Evolutionary conservation across 1,140 invertebrate species (phyloP).

Genomic region (Drosophila fuyamai): DNA sequence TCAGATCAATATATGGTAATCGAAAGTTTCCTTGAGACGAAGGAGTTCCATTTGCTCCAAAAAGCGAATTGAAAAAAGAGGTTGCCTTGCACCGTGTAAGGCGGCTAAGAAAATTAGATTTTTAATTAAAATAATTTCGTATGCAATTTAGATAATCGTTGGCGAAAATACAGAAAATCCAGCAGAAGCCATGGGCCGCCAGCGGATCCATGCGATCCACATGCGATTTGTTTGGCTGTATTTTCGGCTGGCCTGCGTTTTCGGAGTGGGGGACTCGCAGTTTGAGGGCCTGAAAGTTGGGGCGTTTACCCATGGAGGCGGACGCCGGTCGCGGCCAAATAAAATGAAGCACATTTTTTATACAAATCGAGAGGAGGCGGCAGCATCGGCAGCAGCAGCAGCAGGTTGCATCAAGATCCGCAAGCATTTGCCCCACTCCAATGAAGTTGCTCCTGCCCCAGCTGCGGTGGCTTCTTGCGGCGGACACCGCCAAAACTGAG

Average conservation of each 20-base stretch:
- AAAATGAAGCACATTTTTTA: constrained; percentile 84
- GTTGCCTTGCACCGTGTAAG: not conserved
- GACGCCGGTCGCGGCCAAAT: constrained; percentile 72
- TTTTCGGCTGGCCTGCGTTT: constrained; percentile 51
- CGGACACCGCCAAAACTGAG: constrained; percentile 3
- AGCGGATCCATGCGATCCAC: constrained; percentile 57
- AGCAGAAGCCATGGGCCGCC: constrained; percentile 38
- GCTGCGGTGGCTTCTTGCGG: constrained; percentile 3
- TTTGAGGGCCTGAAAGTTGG: constrained; percentile 25
- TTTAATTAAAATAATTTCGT: constrained; percentile 85
- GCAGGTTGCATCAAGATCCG: constrained; percentile 72
- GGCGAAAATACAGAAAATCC: constrained; percentile 50
- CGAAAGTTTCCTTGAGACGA: constrained; percentile 9
- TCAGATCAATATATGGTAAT: constrained; percentile 46
- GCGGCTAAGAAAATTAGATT: constrained; percentile 80
- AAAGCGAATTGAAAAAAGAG: not conserved
- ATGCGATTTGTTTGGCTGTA: constrained; percentile 77
- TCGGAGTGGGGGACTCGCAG: not conserved
- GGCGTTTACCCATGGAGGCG: constrained; percentile 74
- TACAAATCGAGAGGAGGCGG: constrained; percentile 64
- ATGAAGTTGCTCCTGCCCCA: constrained; percentile 10
- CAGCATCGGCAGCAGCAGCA: constrained; percentile 20
- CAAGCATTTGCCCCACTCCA: constrained; percentile 41
- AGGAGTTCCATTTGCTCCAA: constrained; percentile 8
- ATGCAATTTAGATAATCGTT: constrained; percentile 85